These are phyloP conservation scores for Tenthredo amoena DNA, from an alignment of 2,888 invertebrate species.

Conservation along the genomic window DNA sequence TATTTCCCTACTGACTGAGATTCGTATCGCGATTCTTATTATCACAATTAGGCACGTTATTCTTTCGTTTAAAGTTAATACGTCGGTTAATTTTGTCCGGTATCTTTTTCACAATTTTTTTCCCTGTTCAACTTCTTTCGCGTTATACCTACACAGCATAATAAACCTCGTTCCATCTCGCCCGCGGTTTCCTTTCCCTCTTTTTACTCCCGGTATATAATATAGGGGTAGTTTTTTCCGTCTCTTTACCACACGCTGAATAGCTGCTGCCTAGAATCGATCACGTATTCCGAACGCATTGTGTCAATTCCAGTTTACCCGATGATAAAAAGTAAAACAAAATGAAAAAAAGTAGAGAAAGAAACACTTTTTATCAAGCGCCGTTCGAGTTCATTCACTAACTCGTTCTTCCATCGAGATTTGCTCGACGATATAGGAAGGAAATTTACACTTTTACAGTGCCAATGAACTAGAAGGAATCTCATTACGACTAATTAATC, in stretches of 20 bases:
- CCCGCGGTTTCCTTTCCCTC: background rate
- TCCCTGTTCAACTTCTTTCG: background rate
- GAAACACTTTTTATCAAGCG: constrained; percentile 53
- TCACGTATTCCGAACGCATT: constrained; percentile 70
- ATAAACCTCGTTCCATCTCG: background rate
- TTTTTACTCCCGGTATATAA: background rate
- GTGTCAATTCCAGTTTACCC: constrained; percentile 66
- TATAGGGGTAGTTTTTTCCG: background rate
- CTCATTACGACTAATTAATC: constrained; percentile 63
- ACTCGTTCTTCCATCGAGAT: constrained; percentile 65
- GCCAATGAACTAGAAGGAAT: constrained; percentile 52
- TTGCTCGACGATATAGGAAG: constrained; percentile 15
- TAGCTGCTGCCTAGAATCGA: constrained; percentile 63
- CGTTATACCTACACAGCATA: background rate
- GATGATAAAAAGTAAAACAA: constrained; percentile 47
- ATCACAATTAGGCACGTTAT: background rate
- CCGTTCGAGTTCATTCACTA: constrained; percentile 71
- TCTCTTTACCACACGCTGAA: constrained; percentile 49
- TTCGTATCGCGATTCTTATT: background rate
- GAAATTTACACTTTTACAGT: constrained; percentile 52
- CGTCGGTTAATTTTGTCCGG: background rate
- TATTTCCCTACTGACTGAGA: constrained; percentile 2
- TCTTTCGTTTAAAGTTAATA: background rate
- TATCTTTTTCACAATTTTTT: background rate
- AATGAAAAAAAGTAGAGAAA: constrained; percentile 44